Percentiles rank a stretch among this genome's conserved stretches.
Evolutionary conservation across 2,797 vertebrate species (phyloP).

Genomic region (Oreochromis grahami): DNA sequence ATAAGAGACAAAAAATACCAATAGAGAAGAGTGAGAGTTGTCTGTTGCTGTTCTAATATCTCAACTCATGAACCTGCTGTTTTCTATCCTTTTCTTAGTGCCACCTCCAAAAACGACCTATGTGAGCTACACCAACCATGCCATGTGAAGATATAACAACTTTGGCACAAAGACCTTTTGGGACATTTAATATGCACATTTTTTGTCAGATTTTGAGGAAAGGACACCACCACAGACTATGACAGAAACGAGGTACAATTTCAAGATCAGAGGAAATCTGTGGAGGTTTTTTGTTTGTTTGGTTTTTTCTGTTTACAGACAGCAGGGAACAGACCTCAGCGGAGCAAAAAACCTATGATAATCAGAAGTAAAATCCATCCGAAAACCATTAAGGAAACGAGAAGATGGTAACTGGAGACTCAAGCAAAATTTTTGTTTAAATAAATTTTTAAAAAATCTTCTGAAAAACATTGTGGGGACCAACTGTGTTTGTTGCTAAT

Average conservation of each 20-base stretch:
- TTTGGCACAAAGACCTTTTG: neutral
- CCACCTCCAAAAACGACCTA: constrained; percentile 92
- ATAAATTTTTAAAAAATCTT: neutral
- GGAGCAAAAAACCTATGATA: neutral
- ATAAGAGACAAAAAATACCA: neutral
- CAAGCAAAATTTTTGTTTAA: neutral
- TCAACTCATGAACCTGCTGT: neutral
- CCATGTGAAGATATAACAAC: constrained; percentile 77
- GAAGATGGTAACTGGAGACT: neutral
- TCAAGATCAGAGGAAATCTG: neutral
- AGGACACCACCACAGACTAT: constrained; percentile 4
- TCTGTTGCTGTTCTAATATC: neutral
- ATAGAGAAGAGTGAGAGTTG: neutral
- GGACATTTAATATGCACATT: neutral
- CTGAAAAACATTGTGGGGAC: constrained; percentile 72
- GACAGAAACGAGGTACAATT: constrained; percentile 11
- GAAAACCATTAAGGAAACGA: neutral
- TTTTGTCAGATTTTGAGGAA: neutral
- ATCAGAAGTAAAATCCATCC: neutral
- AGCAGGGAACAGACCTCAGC: neutral
- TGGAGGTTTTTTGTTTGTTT: neutral
- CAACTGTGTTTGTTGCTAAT: constrained; percentile 87
- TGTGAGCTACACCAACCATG: constrained; percentile 96
- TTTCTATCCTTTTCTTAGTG: constrained; percentile 65
- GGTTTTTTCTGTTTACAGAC: constrained; percentile 45